Base-by-base conservation (phyloP, 2,888 invertebrate genomes). In the Athalia cordata region DNA sequence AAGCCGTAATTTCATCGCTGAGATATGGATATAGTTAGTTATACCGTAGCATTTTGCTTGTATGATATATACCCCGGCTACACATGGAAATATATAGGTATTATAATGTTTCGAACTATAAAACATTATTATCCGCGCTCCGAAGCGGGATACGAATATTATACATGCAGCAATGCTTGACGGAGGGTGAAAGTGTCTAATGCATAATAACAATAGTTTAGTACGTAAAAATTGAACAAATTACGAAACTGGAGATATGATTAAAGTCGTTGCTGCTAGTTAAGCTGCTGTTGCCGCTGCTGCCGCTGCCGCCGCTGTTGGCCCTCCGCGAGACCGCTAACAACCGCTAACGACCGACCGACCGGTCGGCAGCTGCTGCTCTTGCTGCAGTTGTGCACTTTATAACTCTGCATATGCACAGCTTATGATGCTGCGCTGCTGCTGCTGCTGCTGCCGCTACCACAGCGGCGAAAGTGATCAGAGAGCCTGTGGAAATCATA, bases 161-260 rank as follows among this genome's bases (percentile, higher is more conserved):
- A 29, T 29, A 29, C 2, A 45, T 47, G 72, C 64, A n/a, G 43
- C 6, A 65, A 7, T 29, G 64, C 72, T 72, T 13, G 52, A 13
- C 72, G 72, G 5, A 47, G 72, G 72, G 72, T 72, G 72, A 72
- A 72, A 72, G 72, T 72, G 72, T 72, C 72, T 72, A 47, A 59
- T 59, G 43, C 59, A 72, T 72, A 72, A 72, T 57, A 59, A 72
- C 72, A 72, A 72, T 59, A 59, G 15, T 59, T 9, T 9, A 13
- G 59, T 72, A 72, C 9, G 72, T 72, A 72, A 72, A 72, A 72
- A 72, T 72, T 72, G 59, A 72, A 47, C 4, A 72, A 72, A 72
- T 72, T 72, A 72, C 72, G 72, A 72, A 72, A 72, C 72, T 55
- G 15, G 59, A 72, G 72, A 72, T 72, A 72, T 72, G 72, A 72